These are phyloP conservation scores for Drosophila lacicola DNA, from an alignment of 2,888 invertebrate genomes.

Conservation along the genomic window DNA sequence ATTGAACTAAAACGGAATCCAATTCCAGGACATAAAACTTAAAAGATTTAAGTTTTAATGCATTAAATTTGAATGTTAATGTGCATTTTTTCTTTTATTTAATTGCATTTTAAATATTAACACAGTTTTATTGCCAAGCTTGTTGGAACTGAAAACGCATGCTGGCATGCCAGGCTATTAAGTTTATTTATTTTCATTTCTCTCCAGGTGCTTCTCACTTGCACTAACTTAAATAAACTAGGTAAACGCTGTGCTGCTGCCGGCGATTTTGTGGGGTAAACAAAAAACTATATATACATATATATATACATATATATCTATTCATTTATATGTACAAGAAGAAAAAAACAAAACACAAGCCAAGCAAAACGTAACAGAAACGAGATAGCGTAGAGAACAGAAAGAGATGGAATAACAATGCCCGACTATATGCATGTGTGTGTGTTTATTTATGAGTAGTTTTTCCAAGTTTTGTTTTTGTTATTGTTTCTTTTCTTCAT, in stretches of 20 bases:
- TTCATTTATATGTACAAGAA: constrained; percentile 11
- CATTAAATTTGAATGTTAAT: neutral
- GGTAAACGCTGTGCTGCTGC: constrained; percentile 33
- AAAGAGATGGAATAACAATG: constrained; percentile 54
- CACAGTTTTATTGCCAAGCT: constrained; percentile 7
- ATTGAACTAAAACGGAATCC: neutral
- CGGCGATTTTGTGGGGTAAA: constrained; percentile 61
- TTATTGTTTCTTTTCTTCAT: constrained; percentile 10
- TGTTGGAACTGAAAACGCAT: constrained; percentile 1
- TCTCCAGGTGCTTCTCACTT: constrained; percentile 44
- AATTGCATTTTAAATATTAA: constrained; percentile 21
- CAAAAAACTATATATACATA: constrained; percentile 34
- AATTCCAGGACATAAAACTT: neutral
- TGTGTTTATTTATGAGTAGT: constrained; percentile 74
- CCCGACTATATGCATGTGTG: constrained; percentile 18
- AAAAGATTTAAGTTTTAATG: too few relatives aligned
- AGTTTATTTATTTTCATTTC: constrained; percentile 47
- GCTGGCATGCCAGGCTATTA: constrained; percentile 31
- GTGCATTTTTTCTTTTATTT: constrained; percentile 1
- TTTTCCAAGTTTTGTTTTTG: constrained; percentile 51
- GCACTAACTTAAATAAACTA: constrained; percentile 39
- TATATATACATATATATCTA: constrained; percentile 16
- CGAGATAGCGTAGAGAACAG: constrained; percentile 17
- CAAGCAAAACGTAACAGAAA: constrained; percentile 62
- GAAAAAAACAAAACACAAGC: constrained; percentile 44